phyloP scores from a whole-genome alignment of 2,113 vertebrate genomes.

The Dromiciops gliroides region DNA sequence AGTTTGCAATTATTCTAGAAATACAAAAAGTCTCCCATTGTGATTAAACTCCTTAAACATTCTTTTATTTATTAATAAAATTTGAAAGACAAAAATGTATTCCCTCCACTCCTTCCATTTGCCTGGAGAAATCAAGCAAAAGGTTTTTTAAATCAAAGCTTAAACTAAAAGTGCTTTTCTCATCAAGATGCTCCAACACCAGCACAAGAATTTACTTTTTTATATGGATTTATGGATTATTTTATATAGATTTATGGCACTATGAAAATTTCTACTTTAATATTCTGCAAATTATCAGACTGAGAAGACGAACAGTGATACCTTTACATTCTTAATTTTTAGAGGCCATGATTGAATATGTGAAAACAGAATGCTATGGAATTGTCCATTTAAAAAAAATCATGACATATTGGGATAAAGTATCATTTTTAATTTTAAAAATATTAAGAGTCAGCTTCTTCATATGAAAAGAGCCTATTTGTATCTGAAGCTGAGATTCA shows the following conservation, averaged over 20 bases:
- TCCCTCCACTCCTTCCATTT: constrained; percentile 21
- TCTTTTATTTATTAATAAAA: constrained; percentile 29
- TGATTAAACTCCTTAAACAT: background rate
- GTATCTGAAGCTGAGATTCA: constrained; percentile 29
- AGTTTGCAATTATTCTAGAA: background rate
- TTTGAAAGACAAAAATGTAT: background rate
- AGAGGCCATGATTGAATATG: background rate
- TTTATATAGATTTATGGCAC: constrained; percentile 17
- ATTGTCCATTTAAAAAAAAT: background rate
- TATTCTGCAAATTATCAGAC: background rate
- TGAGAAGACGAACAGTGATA: background rate
- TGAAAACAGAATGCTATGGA: background rate
- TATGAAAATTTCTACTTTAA: constrained; percentile 39
- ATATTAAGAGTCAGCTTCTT: constrained; percentile 52
- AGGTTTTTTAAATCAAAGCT: constrained; percentile 1
- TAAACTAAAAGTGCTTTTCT: constrained; percentile 33
- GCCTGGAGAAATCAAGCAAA: constrained; percentile 11
- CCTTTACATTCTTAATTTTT: background rate
- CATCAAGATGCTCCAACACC: constrained; percentile 39
- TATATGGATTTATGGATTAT: constrained; percentile 10
- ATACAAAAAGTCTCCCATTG: constrained; percentile 16
- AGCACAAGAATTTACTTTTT: constrained; percentile 10
- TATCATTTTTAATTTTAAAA: constrained; percentile 23
- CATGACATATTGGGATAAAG: background rate
- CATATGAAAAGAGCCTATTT: background rate